phyloP scores from a whole-genome alignment of 2,113 vertebrate species.

The Melanotaenia duboulayi region DNA sequence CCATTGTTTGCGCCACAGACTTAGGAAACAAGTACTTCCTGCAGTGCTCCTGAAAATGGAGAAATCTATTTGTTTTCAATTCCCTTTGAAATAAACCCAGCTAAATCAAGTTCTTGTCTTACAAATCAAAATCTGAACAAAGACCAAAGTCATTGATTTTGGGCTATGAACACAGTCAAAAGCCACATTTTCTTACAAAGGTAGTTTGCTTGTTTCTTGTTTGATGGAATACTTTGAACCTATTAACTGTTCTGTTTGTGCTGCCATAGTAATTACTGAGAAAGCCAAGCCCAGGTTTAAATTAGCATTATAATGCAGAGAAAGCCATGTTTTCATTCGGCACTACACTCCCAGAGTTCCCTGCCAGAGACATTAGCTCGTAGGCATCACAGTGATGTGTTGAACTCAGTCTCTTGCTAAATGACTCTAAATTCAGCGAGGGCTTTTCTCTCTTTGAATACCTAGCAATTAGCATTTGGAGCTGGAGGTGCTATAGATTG shows the following conservation, averaged over 20 bases:
- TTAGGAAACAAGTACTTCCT: constrained; percentile 26
- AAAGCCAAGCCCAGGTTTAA: constrained; percentile 43
- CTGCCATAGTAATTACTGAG: constrained; percentile 45
- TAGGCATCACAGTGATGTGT: constrained; percentile 54
- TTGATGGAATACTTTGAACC: constrained; percentile 58
- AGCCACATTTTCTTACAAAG: constrained; percentile 58
- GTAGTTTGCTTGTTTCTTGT: constrained; percentile 37
- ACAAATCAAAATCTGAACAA: constrained; percentile 63
- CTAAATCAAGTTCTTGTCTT: constrained; percentile 63
- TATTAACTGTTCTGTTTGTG: constrained; percentile 54
- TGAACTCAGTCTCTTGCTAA: constrained; percentile 70
- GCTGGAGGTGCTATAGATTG: constrained; percentile 70
- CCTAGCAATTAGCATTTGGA: constrained; percentile 69
- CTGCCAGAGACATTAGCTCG: constrained; percentile 58
- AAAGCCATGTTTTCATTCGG: constrained; percentile 29
- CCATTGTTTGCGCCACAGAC: constrained; percentile 54
- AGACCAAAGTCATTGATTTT: constrained; percentile 71
- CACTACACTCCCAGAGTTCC: constrained; percentile 26
- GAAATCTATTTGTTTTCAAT: constrained; percentile 51
- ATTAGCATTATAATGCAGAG: constrained; percentile 60
- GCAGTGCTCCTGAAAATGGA: constrained; percentile 28
- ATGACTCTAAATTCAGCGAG: constrained; percentile 77
- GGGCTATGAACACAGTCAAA: constrained; percentile 48
- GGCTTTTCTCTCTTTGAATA: constrained; percentile 57
- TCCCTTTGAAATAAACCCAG: constrained; percentile 62